Conservation (phyloP, 2,888 invertebrate genomes). For the Epinotia bilunana region DNA sequence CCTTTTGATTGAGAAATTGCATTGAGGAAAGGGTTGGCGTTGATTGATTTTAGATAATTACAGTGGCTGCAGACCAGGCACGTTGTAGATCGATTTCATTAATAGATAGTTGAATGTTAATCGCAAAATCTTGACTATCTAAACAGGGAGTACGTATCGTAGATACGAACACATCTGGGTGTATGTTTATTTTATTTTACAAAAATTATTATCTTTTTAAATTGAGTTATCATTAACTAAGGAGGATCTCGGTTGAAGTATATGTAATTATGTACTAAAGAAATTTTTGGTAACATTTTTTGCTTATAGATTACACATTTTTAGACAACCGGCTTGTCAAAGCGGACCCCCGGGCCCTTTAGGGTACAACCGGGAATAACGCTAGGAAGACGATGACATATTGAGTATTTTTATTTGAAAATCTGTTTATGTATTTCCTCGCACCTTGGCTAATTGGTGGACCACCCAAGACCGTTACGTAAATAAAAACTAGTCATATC, state of each 20-base stretch:
- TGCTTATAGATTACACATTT: no score
- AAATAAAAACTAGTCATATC: neutral
- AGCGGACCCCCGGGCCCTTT: no score
- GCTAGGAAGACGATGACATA: no score
- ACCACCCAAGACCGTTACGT: neutral
- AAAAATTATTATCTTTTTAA: no score
- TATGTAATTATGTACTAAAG: no score
- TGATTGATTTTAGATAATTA: slow-evolving; percentile 22
- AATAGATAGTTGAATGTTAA: neutral
- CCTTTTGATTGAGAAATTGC: slow-evolving; percentile 31
- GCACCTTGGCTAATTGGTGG: neutral
- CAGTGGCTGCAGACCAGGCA: neutral
- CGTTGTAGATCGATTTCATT: neutral
- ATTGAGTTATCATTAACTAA: no score
- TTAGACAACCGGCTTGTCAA: no score
- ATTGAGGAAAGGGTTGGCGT: slow-evolving; percentile 17
- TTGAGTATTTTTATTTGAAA: neutral
- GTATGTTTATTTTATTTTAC: no score
- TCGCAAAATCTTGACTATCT: neutral
- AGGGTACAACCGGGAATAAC: no score
- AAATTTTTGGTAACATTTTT: no score
- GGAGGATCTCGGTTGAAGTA: no score
- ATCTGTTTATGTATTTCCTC: neutral
- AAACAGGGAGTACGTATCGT: neutral
- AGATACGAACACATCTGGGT: no score